Evolutionary conservation across 2,113 vertebrate genomes (phyloP).

Genomic region (Odobenus rosmarus): DNA sequence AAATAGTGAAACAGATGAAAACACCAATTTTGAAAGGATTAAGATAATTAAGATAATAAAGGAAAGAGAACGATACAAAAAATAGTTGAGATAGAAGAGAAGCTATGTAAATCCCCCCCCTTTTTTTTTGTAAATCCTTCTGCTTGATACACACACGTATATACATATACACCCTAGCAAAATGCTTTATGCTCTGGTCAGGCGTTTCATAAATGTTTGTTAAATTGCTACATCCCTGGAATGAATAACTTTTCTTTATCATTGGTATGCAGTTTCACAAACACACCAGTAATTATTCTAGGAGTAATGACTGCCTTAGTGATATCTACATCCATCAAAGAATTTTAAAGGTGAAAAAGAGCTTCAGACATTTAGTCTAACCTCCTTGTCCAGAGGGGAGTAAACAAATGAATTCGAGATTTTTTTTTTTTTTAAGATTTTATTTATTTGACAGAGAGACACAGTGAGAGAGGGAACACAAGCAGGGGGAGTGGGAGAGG

Average conservation of each 20-base stretch:
- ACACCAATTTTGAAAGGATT: conserved; percentile 2
- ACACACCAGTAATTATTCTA: background rate
- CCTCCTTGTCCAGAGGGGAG: background rate
- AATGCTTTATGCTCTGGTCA: background rate
- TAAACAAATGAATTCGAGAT: background rate
- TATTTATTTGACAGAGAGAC: too few relatives aligned
- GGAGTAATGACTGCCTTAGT: background rate
- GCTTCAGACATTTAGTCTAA: background rate
- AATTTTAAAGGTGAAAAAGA: background rate
- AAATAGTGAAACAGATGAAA: background rate
- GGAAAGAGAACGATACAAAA: background rate
- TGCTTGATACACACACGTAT: background rate
- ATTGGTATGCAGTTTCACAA: background rate
- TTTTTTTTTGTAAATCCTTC: background rate
- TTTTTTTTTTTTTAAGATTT: background rate
- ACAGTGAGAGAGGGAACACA: too few relatives aligned
- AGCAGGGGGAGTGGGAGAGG: too few relatives aligned
- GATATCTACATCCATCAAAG: background rate
- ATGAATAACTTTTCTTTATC: background rate
- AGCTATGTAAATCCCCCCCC: background rate
- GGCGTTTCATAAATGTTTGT: background rate
- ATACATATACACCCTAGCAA: background rate
- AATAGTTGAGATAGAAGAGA: background rate
- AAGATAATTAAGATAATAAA: conserved; percentile 6
- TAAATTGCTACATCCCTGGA: background rate